Percentiles rank a stretch among this genome's conserved stretches.
phyloP scores from a whole-genome alignment of 2,888 invertebrate genomes.

The Drosophila fungiperda region DNA sequence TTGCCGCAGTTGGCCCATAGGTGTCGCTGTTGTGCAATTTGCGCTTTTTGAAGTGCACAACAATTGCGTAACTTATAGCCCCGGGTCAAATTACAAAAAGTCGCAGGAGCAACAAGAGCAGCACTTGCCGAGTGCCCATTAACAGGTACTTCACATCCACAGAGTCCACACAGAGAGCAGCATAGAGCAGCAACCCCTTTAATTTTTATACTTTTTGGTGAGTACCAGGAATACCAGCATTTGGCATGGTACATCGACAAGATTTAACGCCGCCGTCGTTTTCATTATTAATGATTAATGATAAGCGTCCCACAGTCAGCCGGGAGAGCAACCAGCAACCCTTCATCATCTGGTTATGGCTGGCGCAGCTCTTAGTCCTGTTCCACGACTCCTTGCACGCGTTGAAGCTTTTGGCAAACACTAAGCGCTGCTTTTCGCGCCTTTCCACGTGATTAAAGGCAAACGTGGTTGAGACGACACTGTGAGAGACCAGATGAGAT shows the following conservation, averaged over 20 bases:
- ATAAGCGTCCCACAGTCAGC: conserved; percentile 70
- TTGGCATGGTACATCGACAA: conserved; percentile 78
- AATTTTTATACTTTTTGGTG: conserved; percentile 8
- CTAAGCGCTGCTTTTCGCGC: conserved; percentile 84
- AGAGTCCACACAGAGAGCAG: background rate
- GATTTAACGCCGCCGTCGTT: conserved; percentile 76
- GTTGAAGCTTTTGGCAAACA: conserved; percentile 79
- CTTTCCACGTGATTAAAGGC: conserved; percentile 85
- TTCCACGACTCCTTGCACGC: conserved; percentile 47
- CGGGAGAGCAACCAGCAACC: conserved; percentile 46
- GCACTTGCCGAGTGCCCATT: conserved; percentile 81
- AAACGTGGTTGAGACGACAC: conserved; percentile 39
- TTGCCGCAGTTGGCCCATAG: conserved; percentile 38
- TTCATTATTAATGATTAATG: conserved; percentile 85
- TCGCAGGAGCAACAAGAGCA: conserved; percentile 32
- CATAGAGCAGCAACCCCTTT: conserved; percentile 55
- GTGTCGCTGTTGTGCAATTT: conserved; percentile 79
- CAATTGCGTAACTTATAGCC: conserved; percentile 83
- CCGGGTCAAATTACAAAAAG: conserved; percentile 83
- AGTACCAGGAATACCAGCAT: conserved; percentile 77
- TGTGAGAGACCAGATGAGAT: conserved; percentile 11
- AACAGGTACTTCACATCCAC: conserved; percentile 82
- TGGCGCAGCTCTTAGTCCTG: conserved; percentile 15
- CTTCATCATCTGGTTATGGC: conserved; percentile 29
- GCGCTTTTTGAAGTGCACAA: conserved; percentile 76